phyloP scores from a whole-genome alignment of 2,113 vertebrate genomes.

The Alaudala cheleensis region DNA sequence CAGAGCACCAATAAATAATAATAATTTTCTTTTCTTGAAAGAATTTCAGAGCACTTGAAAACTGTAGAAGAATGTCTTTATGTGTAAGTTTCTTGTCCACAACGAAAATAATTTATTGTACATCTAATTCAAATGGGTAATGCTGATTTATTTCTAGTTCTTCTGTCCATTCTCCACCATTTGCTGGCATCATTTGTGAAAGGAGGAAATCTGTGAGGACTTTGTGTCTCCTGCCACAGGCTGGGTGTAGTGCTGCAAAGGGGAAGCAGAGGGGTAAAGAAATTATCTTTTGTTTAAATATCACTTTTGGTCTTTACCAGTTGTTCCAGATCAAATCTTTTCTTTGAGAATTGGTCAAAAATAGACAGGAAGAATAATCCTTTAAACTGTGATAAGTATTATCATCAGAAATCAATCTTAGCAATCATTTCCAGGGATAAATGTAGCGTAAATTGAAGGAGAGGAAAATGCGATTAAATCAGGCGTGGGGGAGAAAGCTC shows the following conservation, averaged over 20 bases:
- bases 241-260: not conserved
- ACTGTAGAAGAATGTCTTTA: not conserved
- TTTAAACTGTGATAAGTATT: not conserved
- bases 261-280: not conserved
- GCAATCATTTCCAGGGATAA: not conserved
- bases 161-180: not conserved
- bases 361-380: not conserved
- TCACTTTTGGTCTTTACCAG: not conserved
- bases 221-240: not conserved
- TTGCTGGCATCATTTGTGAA: not conserved
- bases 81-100: not conserved
- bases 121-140: not conserved
- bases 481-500: not conserved
- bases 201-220: not conserved
- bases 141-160: not conserved
- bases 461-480: slow-evolving; percentile 1
- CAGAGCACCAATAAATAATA: not conserved
- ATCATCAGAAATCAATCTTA: not conserved
- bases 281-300: not conserved
- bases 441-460: not conserved
- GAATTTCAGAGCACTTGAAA: not conserved
- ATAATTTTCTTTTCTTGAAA: not conserved
- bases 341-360: not conserved
- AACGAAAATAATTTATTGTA: not conserved
- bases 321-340: slow-evolving; percentile 5